Evolutionary conservation across 2,113 vertebrate species (phyloP), one percentile per base, ranked within the genome.

Genomic region (Uropsilus gracilis): DNA sequence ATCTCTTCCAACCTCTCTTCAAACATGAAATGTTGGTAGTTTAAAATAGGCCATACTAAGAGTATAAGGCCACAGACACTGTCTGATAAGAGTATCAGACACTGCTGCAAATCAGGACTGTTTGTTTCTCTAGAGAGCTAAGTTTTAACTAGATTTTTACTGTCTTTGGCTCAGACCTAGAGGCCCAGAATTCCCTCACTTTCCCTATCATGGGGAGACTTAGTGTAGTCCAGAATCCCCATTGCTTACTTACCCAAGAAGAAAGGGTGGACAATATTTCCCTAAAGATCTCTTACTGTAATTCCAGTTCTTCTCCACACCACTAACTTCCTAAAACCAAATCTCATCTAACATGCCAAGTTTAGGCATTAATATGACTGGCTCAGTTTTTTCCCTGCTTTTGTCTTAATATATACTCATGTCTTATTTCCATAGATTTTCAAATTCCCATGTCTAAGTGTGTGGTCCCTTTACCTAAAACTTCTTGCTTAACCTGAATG

Each of bases 251-350:
- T 50, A 42, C 9, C 28, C 34, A 44, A 20, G 50, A 83, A 90
- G 22, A 63, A 90, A 73, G 28, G 2, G 10, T n/a, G 20, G 48
- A 64, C 48, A 83, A 55, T 57, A 34, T 30, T 32, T 28, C 77
- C 39, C 55, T 77, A 37, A 64, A 63, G 24, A 28, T 28, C n/a
- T 90, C 48, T 71, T 20, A 14, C n/a, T 5, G 28, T 69, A 78
- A 87, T 84, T 90, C 61, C 14, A 44, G 32, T 42, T 69, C 75
- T 80, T 86, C 59, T 92, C 28, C 55, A 90, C 10, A 83, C n/a
- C 86, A 20, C 37, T 64, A 64, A 24, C 55, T 61, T 80, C 63
- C 37, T 86, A 39, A 64, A 90, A 57, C 13, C 13, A 84, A 87
- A 72, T 91, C 46, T 80, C 30, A 61, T 32, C 75, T 50, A 48